Percentiles rank a stretch among this genome's conserved stretches.
Evolutionary conservation across 2,797 vertebrate genomes (phyloP).

Genomic region (Microchirus variegatus): DNA sequence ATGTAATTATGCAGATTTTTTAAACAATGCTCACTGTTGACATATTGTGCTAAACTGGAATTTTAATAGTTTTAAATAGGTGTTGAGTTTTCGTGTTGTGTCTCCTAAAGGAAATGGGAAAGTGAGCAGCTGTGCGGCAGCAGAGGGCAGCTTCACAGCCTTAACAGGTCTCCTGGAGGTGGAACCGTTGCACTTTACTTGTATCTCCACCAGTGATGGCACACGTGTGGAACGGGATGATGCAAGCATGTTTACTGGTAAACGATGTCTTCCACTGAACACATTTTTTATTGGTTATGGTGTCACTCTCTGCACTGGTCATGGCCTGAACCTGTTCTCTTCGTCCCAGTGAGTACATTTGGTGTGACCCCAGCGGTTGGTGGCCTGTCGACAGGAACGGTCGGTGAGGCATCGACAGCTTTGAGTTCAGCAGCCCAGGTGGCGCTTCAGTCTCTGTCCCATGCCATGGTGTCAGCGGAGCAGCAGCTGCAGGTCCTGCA

Average conservation of each 20-base stretch:
- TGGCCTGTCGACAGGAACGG: slow-evolving; percentile 92
- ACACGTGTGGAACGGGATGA: slow-evolving; percentile 99
- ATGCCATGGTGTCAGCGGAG: slow-evolving; percentile 99
- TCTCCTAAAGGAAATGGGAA: slow-evolving; percentile 89
- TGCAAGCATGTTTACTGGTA: slow-evolving; percentile 97
- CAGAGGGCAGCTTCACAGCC: slow-evolving; percentile 98
- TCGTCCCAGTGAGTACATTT: slow-evolving; percentile 94
- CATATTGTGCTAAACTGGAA: too few relatives aligned
- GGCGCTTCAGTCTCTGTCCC: slow-evolving; percentile 99
- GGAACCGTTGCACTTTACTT: slow-evolving; percentile 97
- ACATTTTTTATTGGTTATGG: background rate
- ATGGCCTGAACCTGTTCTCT: slow-evolving; percentile 1
- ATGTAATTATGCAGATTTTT: background rate
- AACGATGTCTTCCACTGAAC: background rate
- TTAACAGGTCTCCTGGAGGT: slow-evolving; percentile 97
- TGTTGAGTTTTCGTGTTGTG: slow-evolving; percentile 3
- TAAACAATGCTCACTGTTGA: background rate
- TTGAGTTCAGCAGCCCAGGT: slow-evolving; percentile 98
- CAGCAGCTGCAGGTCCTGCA: slow-evolving; percentile 99
- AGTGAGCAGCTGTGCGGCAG: slow-evolving; percentile 92
- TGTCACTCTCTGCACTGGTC: background rate
- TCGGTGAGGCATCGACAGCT: slow-evolving; percentile 96
- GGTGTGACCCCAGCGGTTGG: slow-evolving; percentile 95
- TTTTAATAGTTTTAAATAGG: too few relatives aligned
- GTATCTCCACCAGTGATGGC: slow-evolving; percentile 98